Conservation (phyloP, 2,797 vertebrate species). For the Poeciliopsis gracilis region DNA sequence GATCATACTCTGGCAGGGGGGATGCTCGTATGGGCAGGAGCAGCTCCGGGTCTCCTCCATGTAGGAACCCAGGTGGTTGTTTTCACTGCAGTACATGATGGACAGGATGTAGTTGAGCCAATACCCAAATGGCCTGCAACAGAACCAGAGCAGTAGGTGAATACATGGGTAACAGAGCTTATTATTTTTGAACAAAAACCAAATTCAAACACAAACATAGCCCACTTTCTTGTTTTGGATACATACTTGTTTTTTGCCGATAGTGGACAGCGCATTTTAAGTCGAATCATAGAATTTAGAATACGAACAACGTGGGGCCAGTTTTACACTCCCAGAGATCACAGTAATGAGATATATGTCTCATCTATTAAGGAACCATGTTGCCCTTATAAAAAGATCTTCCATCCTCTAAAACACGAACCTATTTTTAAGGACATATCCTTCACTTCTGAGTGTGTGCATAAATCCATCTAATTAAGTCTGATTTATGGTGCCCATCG, state of each 20-base stretch:
- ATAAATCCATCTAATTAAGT: conserved; percentile 14
- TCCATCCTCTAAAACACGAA: neutral
- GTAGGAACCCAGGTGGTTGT: conserved; percentile 92
- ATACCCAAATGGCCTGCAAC: conserved; percentile 86
- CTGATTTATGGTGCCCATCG: conserved; percentile 4
- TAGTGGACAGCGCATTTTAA: neutral
- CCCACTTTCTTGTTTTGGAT: neutral
- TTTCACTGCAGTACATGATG: conserved; percentile 96
- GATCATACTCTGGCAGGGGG: conserved; percentile 86
- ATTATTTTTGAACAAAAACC: neutral
- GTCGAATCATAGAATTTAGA: neutral
- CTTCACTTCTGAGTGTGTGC: neutral
- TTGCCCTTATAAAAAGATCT: conserved; percentile 6
- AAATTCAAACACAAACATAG: neutral
- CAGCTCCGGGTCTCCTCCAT: conserved; percentile 91
- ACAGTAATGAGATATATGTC: neutral
- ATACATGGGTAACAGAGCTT: neutral
- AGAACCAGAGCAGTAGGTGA: conserved; percentile 29
- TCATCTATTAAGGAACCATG: neutral
- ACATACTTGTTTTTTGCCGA: neutral
- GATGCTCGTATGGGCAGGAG: conserved; percentile 91
- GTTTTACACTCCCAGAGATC: neutral
- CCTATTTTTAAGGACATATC: conserved; percentile 7
- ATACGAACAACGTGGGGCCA: neutral
- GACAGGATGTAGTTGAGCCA: conserved; percentile 96